A percentile compares a stretch with the other conserved stretches of the same genome.
phyloP scores from a whole-genome alignment of 30 jellyfish, hydroid and myxozoan species.

The Hydractinia echinata region DNA sequence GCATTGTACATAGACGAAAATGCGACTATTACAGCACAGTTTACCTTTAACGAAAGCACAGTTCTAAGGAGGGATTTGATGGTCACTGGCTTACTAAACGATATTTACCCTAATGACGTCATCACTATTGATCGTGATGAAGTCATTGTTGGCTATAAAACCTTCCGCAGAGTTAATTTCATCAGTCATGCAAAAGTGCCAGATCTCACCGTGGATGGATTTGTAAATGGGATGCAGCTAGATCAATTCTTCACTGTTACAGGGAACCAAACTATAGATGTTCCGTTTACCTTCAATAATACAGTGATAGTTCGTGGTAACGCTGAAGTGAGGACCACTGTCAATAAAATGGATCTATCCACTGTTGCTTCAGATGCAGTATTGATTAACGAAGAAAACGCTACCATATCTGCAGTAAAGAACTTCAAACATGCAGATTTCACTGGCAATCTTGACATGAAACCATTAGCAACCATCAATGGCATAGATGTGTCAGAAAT shows the following conservation, averaged over 20 bases:
- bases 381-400: slow-evolving; percentile 28
- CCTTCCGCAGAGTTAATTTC: slow-evolving; percentile 4
- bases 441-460: slow-evolving; percentile 36
- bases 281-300: slow-evolving; percentile 16
- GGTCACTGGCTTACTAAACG: neutral
- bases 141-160: slow-evolving; percentile 55
- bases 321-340: slow-evolving; percentile 37
- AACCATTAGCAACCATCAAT: slow-evolving; percentile 36
- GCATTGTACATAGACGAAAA: slow-evolving; percentile 52
- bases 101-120: neutral
- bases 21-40: slow-evolving; percentile 38
- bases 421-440: slow-evolving; percentile 32
- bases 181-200: neutral
- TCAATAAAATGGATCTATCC: slow-evolving; percentile 63
- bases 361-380: slow-evolving; percentile 46
- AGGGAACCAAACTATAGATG: slow-evolving; percentile 48
- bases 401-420: slow-evolving; percentile 40
- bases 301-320: slow-evolving; percentile 33
- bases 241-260: slow-evolving; percentile 14
- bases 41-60: neutral
- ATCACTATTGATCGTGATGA: slow-evolving; percentile 41
- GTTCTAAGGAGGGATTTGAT: neutral
- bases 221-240: slow-evolving; percentile 51
- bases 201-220: slow-evolving; percentile 43
- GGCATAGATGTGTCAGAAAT: slow-evolving; percentile 79